Evolutionary conservation across 2,888 invertebrate species (phyloP), one percentile per base, ranked within the genome.

Genomic region (Hemistola chrysoprasaria): DNA sequence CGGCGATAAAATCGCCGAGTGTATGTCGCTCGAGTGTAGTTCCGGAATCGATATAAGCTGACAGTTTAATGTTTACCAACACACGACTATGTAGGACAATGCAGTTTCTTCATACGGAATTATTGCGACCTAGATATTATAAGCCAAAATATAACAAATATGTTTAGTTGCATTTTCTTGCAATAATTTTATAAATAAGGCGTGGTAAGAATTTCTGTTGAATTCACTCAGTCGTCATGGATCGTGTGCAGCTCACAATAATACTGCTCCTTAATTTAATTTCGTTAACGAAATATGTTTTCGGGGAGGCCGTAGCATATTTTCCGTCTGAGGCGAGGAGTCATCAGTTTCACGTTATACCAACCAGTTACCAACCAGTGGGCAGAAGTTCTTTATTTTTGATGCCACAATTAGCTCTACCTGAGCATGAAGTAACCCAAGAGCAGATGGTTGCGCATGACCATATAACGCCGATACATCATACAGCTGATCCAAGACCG

Each of bases 41-140:
- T 78, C 83, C 59, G 87, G 85, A 55, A 69, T 79, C 56, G 78
- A 86, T 66, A 78, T 87, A 63, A 86, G 85, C 79, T 87, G 83
- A 85, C 76, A 66, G 59, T 55, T 62, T 61, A 64, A 69, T 72
- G 58, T 72, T 70, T 65, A 68, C 58, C 48, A 71, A 71, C 62
- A 62, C 60, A 57, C 53, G 57, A 56, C 51, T 65, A 74, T 72
- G 68, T 71, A 62, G 75, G 66, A 59, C 77, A 67, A 52, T 60
- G 56, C 57, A 58, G 60, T 59, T 55, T 55, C 56, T 47, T 60
- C 49, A 51, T 47, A 51, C 52, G 42, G 53, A 42, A 60, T 52
- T 50, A 60, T 50, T 48, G 52, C 62, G 70, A 70, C 70, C 66
- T 53, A 69, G 58, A 62, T 67, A 57, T 54, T 49, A 54, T 43